phyloP scores from a whole-genome alignment of 2,888 invertebrate species.

The Tetranychus piercei region DNA sequence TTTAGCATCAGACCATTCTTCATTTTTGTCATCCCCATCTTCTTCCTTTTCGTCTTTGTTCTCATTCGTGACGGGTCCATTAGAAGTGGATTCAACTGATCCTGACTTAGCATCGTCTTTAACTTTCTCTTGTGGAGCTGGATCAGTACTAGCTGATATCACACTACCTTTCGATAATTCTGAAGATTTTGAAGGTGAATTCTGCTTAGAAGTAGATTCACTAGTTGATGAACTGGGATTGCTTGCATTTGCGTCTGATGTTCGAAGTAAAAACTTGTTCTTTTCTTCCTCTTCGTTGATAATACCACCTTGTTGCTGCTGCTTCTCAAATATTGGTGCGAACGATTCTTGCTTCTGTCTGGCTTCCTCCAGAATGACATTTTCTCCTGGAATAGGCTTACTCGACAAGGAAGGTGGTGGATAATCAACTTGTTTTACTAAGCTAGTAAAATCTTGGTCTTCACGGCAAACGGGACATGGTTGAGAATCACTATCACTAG shows the following conservation, averaged over 20 bases:
- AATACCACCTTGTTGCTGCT: constrained; percentile 8
- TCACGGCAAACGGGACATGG: constrained; percentile 7
- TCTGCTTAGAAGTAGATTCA: background rate
- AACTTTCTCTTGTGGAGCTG: background rate
- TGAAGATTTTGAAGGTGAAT: background rate
- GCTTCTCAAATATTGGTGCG: constrained; percentile 4
- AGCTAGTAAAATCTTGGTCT: background rate
- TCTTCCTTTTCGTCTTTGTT: background rate
- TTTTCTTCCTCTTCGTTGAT: constrained; percentile 10
- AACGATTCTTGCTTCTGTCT: constrained; percentile 2
- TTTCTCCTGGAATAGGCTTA: constrained; percentile 5
- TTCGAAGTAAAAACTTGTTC: constrained; percentile 13
- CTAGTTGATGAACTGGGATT: background rate
- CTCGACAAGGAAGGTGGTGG: background rate
- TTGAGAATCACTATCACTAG: background rate
- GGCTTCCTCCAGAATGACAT: background rate
- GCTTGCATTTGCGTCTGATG: constrained; percentile 10
- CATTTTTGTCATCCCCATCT: background rate
- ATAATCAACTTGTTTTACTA: background rate
- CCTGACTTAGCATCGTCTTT: constrained; percentile 2
- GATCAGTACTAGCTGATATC: background rate
- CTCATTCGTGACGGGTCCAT: background rate
- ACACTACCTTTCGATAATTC: background rate
- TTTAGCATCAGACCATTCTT: background rate
- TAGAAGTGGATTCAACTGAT: background rate